A percentile compares a stretch with the other conserved stretches of the same genome.
Conservation (phyloP, 2,888 invertebrate genomes). For the Drosophila kambysellisi region DNA sequence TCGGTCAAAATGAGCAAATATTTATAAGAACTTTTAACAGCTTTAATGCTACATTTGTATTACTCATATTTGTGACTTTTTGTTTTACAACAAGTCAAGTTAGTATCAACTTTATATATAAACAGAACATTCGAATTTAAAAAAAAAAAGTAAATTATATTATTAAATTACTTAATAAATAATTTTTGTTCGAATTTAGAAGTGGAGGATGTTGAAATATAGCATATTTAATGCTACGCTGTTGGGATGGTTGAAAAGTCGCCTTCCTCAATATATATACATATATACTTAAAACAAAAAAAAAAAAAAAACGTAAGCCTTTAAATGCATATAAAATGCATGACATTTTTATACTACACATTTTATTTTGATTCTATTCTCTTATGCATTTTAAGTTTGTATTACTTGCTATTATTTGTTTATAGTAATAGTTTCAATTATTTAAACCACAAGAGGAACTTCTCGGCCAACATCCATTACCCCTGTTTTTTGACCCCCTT, state of each 20-base stretch:
- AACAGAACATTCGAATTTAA: background rate
- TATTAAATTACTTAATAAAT: background rate
- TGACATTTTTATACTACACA: background rate
- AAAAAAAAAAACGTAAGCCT: too few relatives aligned
- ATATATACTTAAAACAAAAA: too few relatives aligned
- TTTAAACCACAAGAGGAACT: slow-evolving; percentile 2
- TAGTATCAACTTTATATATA: background rate
- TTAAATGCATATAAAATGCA: background rate
- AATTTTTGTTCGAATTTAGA: too few relatives aligned
- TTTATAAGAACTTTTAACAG: background rate
- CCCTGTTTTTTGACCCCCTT: background rate
- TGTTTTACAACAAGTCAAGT: background rate
- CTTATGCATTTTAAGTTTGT: background rate
- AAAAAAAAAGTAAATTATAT: background rate
- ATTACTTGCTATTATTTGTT: background rate
- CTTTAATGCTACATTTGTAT: too few relatives aligned
- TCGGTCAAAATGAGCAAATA: slow-evolving; percentile 1
- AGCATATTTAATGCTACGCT: background rate
- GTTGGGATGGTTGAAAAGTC: background rate
- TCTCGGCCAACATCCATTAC: background rate
- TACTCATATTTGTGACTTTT: background rate
- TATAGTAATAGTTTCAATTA: background rate
- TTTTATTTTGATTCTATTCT: background rate
- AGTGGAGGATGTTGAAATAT: too few relatives aligned
- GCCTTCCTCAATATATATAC: background rate